These are phyloP conservation scores for Artemia sp. DNA, from an alignment of 2,888 invertebrate genomes.

Conservation along the genomic window DNA sequence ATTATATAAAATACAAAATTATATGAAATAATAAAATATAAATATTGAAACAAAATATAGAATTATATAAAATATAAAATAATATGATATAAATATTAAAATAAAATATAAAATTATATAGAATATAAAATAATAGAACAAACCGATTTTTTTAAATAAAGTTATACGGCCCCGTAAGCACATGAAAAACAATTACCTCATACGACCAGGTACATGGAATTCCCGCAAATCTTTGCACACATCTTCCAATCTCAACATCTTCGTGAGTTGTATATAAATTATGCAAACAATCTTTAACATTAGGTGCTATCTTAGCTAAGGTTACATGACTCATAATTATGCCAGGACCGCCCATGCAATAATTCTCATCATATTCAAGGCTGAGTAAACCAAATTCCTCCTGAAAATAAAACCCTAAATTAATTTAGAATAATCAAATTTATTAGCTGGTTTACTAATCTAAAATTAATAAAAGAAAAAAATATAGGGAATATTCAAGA, in stretches of 20 bases:
- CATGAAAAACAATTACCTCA: conserved; percentile 43
- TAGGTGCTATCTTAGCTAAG: conserved; percentile 61
- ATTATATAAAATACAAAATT: too few species aligned
- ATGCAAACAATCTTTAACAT: conserved; percentile 73
- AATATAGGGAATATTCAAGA: background rate
- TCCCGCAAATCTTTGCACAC: conserved; percentile 80
- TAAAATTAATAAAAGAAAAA: background rate
- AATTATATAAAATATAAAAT: too few species aligned
- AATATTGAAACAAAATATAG: too few species aligned
- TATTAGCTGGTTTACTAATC: too few species aligned
- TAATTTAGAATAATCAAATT: too few species aligned
- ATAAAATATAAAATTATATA: too few species aligned
- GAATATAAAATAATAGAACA: too few species aligned
- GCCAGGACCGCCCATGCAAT: conserved; percentile 99
- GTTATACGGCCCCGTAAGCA: background rate
- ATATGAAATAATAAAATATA: too few species aligned
- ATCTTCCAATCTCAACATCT: conserved; percentile 92
- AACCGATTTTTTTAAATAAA: background rate
- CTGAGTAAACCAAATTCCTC: conserved; percentile 66
- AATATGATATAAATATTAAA: too few species aligned
- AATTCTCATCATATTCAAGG: conserved; percentile 83
- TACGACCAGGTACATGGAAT: conserved; percentile 96
- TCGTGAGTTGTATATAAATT: conserved; percentile 91
- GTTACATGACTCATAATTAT: conserved; percentile 79
- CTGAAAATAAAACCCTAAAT: conserved; percentile 14